Evolutionary conservation across 2,113 vertebrate genomes (phyloP), one percentile per base, ranked within the genome.

Genomic region (Buteo buteo): DNA sequence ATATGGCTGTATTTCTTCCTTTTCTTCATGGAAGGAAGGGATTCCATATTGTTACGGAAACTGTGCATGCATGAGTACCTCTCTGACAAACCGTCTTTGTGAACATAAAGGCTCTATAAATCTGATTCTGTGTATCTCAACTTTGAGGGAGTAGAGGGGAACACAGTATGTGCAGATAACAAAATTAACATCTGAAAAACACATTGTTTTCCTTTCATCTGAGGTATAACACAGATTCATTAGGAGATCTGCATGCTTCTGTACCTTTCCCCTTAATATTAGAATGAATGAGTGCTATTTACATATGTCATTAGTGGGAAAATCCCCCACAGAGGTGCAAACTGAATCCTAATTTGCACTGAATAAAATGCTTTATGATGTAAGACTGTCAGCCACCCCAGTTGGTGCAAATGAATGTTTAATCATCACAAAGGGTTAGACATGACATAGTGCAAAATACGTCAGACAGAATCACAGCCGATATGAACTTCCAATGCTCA

Each of bases 221-320:
- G 95, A 94, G 82, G 84, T 95, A 96, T 80, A 95, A 95, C 94
- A 91, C 62, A 85, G 89, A 95, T 95, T 96, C 93, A 96, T 95
- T 94, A 94, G 82, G 81, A 97, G 93, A 95, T 94, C 93, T 90
- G 89, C 96, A 96, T 93, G 97, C 93, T 91, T 93, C 93, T 96
- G 82, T 94, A 97, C 96, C 74, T 91, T 94, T 94, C 42, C 89
- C 81, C 89, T 82, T 89, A 94, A 97, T 95, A 97, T 96, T 88
- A 95, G 95, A 96, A 87, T 96, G 95, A 94, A 95, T 83, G 87
- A 91, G 70, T 93, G 79, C 71, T 96, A 96, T 97, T 97, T 97
- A 95, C 94, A 97, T 96, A 97, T 95, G 93, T 96, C 96, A 96
- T 96, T 96, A 96, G 94, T 77, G 93, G 93, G 93, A 97, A 97